Base-by-base conservation (phyloP, 1,140 invertebrate genomes). In the Limonius californicus region DNA sequence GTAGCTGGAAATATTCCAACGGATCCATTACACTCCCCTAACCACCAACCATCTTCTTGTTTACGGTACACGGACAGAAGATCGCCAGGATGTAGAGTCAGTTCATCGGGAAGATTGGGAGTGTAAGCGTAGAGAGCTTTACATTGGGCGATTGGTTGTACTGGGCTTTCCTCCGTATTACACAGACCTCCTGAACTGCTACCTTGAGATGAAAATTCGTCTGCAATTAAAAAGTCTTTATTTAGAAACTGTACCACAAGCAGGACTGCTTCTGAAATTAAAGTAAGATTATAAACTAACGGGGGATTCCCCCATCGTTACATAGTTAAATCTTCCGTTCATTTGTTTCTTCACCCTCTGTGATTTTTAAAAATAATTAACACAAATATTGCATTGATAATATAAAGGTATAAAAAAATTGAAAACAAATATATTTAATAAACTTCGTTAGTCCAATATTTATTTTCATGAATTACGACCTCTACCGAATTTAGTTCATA, bases 31-130 rank as follows among this genome's bases (percentile, higher is more conserved):
- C 94, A 82, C 68, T 95, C 91, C 8, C 94, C 94, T 54, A 94
- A 85, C 94, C 94, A 97, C 94, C 94, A 97, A 4, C 92, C 93
- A 73, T 95, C 92, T n/a, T 89, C 87, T 73, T 95, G 91, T 72
- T 95, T 95, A 69, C 91, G 88, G 75, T 91, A 91, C 20, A 97
- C 88, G 61, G 88, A 89, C 66, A 97, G 91, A 9, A 93, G 79
- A 74, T 97, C 92, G 66, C 93, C 94, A 70, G 88, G 86, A 72
- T 81, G 84, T 47, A 96, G 81, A 47, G 87, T 89, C 15, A 97
- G 82, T 76, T 97, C 94, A 79, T 96, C 94, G 70, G 89, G 87
- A 39, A 95, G 80, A 72, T 91, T 91, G 8, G 93, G 92, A 63
- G 88, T 84, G 75, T 96, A 97, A 45, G 90, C 86, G 74, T 96